These are phyloP conservation scores for Chroicocephalus ridibundus DNA, from an alignment of 2,113 vertebrate genomes.

Conservation along the genomic window DNA sequence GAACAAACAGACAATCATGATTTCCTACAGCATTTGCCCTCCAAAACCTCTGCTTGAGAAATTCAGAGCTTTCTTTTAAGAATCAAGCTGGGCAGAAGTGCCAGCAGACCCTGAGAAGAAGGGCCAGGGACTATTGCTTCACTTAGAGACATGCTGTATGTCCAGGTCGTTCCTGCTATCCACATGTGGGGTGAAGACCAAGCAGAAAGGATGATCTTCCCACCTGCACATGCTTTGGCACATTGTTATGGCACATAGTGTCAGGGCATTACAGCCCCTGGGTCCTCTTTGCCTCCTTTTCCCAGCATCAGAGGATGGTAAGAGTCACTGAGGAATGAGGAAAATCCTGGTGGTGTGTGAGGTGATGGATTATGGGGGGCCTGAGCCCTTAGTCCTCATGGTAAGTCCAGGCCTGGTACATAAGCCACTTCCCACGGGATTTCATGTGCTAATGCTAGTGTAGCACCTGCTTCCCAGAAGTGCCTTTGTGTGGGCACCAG, in stretches of 20 bases:
- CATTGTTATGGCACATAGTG: neutral
- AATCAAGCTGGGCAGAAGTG: neutral
- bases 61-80: neutral
- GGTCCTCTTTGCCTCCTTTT: neutral
- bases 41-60: neutral
- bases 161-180: neutral
- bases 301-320: neutral
- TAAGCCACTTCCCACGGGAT: neutral
- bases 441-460: neutral
- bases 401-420: neutral
- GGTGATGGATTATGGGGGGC: neutral
- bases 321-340: neutral
- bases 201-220: neutral
- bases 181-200: neutral
- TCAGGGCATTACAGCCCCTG: neutral
- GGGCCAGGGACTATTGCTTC: neutral
- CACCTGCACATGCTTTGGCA: neutral
- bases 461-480: neutral
- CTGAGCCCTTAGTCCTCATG: neutral
- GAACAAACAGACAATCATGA: neutral
- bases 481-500: constrained; percentile 21
- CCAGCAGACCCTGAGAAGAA: neutral
- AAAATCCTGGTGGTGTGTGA: accelerated
- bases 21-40: neutral
- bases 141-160: neutral